Evolutionary conservation across 2,797 vertebrate genomes (phyloP).

Genomic region (Cuculus canorus): DNA sequence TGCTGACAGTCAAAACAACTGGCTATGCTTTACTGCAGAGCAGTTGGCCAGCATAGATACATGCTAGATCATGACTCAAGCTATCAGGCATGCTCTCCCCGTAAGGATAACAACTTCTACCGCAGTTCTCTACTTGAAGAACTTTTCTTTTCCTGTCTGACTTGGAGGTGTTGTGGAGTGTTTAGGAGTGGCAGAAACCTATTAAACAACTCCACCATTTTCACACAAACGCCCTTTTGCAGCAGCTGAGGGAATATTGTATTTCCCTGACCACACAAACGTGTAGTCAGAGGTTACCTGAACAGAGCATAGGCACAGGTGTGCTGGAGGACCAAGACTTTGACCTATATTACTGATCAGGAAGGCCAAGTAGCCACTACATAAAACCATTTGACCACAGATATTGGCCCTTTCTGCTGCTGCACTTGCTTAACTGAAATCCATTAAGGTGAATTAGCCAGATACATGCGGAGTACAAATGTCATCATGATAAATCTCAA

Average conservation of each 20-base stretch:
- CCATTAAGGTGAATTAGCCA: not conserved
- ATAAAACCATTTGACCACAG: not conserved
- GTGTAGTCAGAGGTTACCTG: not conserved
- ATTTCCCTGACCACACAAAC: not conserved
- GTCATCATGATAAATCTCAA: not conserved
- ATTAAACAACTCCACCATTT: not conserved
- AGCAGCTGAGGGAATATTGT: not conserved
- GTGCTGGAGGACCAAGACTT: not conserved
- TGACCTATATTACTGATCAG: not conserved
- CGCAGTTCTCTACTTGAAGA: not conserved
- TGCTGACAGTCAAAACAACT: not conserved
- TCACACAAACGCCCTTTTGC: not conserved
- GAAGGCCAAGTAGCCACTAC: not conserved
- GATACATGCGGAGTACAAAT: rapidly evolving
- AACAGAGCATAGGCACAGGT: not conserved
- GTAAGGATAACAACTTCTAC: not conserved
- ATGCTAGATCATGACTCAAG: not conserved
- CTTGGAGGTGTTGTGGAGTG: not conserved
- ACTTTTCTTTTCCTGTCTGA: not conserved
- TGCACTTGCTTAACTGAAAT: not conserved
- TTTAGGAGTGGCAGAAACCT: not conserved
- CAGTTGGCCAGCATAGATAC: not conserved
- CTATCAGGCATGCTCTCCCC: not conserved
- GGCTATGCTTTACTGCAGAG: not conserved
- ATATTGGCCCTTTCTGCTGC: not conserved